Conservation (phyloP, 2,888 invertebrate genomes). For the Meteorus cinctellus region DNA sequence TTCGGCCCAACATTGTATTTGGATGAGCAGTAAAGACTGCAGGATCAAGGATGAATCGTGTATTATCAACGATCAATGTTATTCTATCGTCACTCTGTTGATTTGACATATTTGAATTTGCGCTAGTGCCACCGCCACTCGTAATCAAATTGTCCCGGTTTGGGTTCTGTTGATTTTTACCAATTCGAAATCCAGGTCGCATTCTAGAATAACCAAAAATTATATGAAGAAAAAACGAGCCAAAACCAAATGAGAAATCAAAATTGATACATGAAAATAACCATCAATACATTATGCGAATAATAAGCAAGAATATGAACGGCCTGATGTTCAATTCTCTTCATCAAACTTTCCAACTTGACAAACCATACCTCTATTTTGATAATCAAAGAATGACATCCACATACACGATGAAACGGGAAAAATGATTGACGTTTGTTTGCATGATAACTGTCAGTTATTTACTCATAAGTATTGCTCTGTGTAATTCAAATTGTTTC, state of each 20-base stretch:
- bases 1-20: conserved; percentile 99
- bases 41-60: conserved; percentile 92
- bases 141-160: conserved; percentile 64
- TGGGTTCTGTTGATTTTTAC: conserved; percentile 65
- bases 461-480: neutral
- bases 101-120: conserved; percentile 73
- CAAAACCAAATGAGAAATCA: conserved; percentile 1
- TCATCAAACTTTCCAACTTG: neutral
- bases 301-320: neutral
- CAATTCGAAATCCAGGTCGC: conserved; percentile 63
- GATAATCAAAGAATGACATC: neutral
- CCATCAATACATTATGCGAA: neutral
- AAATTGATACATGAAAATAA: neutral
- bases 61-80: conserved; percentile 97
- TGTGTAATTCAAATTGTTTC: neutral
- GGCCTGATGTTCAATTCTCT: neutral
- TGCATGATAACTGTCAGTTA: neutral
- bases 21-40: conserved; percentile 95
- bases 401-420: neutral
- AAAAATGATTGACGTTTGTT: neutral
- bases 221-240: conserved; percentile 1
- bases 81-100: conserved; percentile 83
- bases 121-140: conserved; percentile 51
- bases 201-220: conserved; percentile 58
- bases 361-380: neutral